Evolutionary conservation across 2,113 vertebrate genomes (phyloP).

Genomic region (Sinocyclocheilus anophthalmus): DNA sequence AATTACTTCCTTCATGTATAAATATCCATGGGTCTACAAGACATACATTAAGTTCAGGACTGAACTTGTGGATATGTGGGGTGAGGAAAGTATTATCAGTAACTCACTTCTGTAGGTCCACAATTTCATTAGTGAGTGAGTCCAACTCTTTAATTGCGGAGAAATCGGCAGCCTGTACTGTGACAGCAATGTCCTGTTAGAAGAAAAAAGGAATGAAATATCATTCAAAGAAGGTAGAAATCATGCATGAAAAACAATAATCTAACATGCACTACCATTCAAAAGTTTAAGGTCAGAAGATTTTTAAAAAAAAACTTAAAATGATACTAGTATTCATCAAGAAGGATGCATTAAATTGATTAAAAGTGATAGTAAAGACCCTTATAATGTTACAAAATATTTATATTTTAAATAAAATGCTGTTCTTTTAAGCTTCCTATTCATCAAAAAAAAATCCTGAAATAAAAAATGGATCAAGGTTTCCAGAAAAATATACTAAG

Average conservation of each 20-base stretch:
- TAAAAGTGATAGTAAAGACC: too few relatives aligned
- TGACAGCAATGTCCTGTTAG: conserved; percentile 75
- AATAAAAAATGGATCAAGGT: not conserved
- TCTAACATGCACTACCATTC: too few relatives aligned
- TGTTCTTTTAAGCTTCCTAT: not conserved
- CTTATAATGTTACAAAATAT: not conserved
- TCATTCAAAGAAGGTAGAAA: not conserved
- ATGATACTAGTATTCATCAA: too few relatives aligned
- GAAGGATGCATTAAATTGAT: too few relatives aligned
- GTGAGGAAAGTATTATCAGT: conserved; percentile 30
- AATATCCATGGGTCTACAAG: not conserved
- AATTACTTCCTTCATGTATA: not conserved
- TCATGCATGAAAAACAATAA: not conserved
- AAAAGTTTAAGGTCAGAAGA: too few relatives aligned
- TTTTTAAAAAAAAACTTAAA: too few relatives aligned
- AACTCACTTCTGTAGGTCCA: conserved; percentile 91
- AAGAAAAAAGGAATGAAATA: not conserved
- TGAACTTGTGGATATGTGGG: not conserved
- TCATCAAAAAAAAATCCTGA: not conserved
- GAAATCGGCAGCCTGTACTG: conserved; percentile 89
- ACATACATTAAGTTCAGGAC: not conserved
- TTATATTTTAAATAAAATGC: not conserved
- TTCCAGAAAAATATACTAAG: not conserved
- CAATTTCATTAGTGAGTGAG: conserved; percentile 95
- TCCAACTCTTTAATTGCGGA: conserved; percentile 99